Percentiles rank a stretch among this genome's conserved stretches.
Conservation (phyloP, 2,888 invertebrate species). For the Melitaea athalia region DNA sequence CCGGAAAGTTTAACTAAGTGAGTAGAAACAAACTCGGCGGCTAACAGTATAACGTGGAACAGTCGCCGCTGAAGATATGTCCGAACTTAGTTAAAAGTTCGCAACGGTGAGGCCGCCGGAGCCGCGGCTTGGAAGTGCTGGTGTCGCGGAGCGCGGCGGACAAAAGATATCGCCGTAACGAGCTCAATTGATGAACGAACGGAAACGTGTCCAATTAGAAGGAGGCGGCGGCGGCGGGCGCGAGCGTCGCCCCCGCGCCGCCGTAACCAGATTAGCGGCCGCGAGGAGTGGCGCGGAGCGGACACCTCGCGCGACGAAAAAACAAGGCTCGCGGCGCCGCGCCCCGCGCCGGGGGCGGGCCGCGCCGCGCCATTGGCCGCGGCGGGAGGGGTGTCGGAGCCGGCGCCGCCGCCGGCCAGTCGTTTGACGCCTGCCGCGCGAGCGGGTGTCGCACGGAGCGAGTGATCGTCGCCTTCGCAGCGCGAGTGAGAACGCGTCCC, state of each 20-base stretch:
- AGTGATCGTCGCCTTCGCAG: slow-evolving; percentile 44
- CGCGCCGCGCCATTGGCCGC: slow-evolving; percentile 73
- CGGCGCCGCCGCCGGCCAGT: slow-evolving; percentile 81
- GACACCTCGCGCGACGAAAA: slow-evolving; percentile 65
- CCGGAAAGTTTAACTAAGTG: background rate
- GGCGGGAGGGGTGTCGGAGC: slow-evolving; percentile 80
- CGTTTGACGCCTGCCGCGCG: slow-evolving; percentile 79
- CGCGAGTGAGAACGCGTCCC: slow-evolving; percentile 50
- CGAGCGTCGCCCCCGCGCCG: slow-evolving; percentile 63
- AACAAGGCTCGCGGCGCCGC: slow-evolving; percentile 74
- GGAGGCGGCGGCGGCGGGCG: slow-evolving; percentile 65
- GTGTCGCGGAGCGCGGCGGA: slow-evolving; percentile 38
- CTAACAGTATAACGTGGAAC: background rate
- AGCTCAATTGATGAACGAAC: slow-evolving; percentile 80
- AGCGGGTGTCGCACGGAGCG: slow-evolving; percentile 71
- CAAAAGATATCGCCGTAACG: slow-evolving; percentile 77
- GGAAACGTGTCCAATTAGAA: slow-evolving; percentile 82
- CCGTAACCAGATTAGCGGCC: slow-evolving; percentile 73
- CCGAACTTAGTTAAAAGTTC: slow-evolving; percentile 9
- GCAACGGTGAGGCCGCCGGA: slow-evolving; percentile 19
- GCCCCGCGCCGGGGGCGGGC: slow-evolving; percentile 69
- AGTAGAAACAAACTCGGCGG: background rate
- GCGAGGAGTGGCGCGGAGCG: slow-evolving; percentile 69
- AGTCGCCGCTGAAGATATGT: background rate
- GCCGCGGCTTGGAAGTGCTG: slow-evolving; percentile 27